A percentile compares a stretch with the other conserved stretches of the same genome.
Conservation (phyloP, 2,888 invertebrate genomes). For the Allolobophora icterica region DNA sequence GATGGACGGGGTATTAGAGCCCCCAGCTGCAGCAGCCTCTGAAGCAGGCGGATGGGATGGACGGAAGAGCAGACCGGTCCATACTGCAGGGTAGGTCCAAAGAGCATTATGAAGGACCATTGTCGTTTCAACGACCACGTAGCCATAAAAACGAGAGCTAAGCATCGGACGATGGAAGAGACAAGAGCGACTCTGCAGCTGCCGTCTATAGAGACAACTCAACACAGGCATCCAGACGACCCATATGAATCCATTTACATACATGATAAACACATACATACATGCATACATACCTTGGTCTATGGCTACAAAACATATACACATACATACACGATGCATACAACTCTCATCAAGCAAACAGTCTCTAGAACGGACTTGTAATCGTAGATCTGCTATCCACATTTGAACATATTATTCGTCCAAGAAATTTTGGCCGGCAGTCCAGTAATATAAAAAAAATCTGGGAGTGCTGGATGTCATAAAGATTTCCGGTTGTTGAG, state of each 20-base stretch:
- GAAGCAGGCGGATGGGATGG: not conserved
- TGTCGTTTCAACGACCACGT: not conserved
- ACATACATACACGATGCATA: no score
- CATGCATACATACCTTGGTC: no score
- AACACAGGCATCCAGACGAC: not conserved
- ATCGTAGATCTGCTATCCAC: no score
- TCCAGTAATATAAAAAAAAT: no score
- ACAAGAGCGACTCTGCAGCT: no score
- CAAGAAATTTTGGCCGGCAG: no score
- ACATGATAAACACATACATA: not conserved
- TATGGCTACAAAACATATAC: no score
- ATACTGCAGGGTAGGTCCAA: not conserved
- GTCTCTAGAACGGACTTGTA: no score
- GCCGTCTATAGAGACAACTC: not conserved
- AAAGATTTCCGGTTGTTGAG: no score
- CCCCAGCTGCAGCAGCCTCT: not conserved
- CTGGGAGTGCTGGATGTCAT: no score
- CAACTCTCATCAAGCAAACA: no score
- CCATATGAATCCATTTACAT: not conserved
- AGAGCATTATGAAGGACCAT: not conserved
- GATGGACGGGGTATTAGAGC: not conserved
- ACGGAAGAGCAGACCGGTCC: not conserved
- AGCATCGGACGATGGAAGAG: not conserved
- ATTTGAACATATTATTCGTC: no score
- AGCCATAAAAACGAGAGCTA: not conserved